Evolutionary conservation across 1,140 invertebrate genomes (phyloP), one percentile per base, ranked within the genome.

Genomic region (Caenorhabditis inopinata): DNA sequence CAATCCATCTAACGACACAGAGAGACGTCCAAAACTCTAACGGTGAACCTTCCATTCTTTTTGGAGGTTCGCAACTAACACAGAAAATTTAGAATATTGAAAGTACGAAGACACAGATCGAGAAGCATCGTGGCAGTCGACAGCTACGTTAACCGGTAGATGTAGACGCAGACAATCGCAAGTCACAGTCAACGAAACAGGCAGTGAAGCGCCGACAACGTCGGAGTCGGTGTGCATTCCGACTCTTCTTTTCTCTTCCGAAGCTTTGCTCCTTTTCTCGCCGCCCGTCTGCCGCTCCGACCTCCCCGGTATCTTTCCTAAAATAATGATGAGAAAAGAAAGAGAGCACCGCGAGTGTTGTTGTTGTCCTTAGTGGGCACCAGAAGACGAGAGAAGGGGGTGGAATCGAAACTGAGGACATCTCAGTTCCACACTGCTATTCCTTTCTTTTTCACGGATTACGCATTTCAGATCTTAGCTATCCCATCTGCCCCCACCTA

Each of bases 91-190:
- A 68, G 58, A 68, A 68, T 68, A 68, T 68, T 12, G 58, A 68
- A 68, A 68, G 58, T 68, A 32, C 58, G 58, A 68, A 68, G 58
- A 68, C 58, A 68, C 58, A 68, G 58, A 68, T 68, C 58, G 58
- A 68, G 58, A 68, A 38, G 58, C 58, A 68, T 68, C 58, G 32
- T 42, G 32, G 32, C 32, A 9, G 32, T 12, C 23, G 7, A n/a
- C n/a, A n/a, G n/a, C n/a, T 11, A 68, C 58, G 1, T 58, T 32
- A 58, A 58, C 51, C 51, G 51, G 27, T 68, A 68, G 38, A 7
- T n/a, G n/a, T 14, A 42, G 58, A 68, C 58, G 58, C 58, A 68
- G 58, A 68, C 58, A 68, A 68, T 68, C 32, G 58, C 27, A 68
- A 68, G 58, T 68, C 58, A 68, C 58, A 68, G 58, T 68, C 32